phyloP scores from a whole-genome alignment of 2,797 vertebrate genomes.

The Ctenochaetus hawaiiensis region DNA sequence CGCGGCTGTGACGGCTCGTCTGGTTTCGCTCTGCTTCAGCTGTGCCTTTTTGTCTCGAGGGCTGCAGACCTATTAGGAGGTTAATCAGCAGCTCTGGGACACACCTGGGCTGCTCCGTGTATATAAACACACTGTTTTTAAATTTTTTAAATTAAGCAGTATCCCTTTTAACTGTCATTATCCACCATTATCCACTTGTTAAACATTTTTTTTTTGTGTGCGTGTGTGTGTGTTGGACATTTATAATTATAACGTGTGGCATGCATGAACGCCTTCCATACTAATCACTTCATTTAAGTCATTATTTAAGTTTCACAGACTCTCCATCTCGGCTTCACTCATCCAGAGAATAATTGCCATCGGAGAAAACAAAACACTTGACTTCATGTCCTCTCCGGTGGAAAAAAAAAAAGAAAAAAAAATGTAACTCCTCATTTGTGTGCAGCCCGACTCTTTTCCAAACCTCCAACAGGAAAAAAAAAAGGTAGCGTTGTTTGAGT shows the following conservation, averaged over 20 bases:
- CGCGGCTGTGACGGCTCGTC: too few relatives aligned
- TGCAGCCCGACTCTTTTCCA: slow-evolving; percentile 31
- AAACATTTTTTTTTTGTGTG: neutral
- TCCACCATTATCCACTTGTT: slow-evolving; percentile 23
- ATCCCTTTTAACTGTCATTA: neutral
- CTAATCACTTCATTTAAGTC: slow-evolving; percentile 62
- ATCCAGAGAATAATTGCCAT: slow-evolving; percentile 45
- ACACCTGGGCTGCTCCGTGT: neutral
- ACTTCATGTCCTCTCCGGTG: slow-evolving; percentile 43
- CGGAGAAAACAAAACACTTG: slow-evolving; percentile 60
- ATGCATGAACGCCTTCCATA: slow-evolving; percentile 27
- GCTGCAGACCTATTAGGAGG: neutral
- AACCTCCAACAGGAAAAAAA: slow-evolving; percentile 16
- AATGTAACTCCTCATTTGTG: slow-evolving; percentile 40
- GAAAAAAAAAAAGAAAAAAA: slow-evolving; percentile 32
- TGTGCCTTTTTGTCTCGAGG: neutral
- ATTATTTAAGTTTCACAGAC: slow-evolving; percentile 50
- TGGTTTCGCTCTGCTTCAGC: neutral
- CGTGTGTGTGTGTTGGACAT: slow-evolving; percentile 23
- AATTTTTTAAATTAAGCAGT: neutral
- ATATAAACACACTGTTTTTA: neutral
- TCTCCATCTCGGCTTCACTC: slow-evolving; percentile 36
- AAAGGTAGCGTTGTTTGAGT: slow-evolving; percentile 13
- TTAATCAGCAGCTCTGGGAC: too few relatives aligned
- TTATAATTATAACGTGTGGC: slow-evolving; percentile 52